Base-by-base conservation (phyloP, 2,797 vertebrate species). In the Cirrhinus molitorella region DNA sequence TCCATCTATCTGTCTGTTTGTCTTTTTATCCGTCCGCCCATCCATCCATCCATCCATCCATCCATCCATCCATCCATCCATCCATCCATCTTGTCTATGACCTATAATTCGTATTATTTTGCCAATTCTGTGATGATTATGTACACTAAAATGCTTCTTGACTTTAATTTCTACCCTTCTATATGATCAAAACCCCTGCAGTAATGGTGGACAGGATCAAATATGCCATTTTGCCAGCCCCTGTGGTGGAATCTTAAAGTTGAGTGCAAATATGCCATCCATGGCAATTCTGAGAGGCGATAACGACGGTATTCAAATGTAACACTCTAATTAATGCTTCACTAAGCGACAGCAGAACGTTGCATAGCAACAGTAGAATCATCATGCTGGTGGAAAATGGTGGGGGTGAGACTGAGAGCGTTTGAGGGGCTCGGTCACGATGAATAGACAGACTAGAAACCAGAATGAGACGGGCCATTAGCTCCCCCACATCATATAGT, bases 321-420 rank as follows among this genome's bases (percentile, higher is more conserved):
- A 83, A 81, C 80, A 80, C 71, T 57, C 83, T 86, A 86, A 88
- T 88, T 88, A 86, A 83, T 79, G 85, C 85, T 79, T 84, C 75
- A 77, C 85, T 85, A 84, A 86, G 79, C 57, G 76, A 88, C 71
- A 71, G 85, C 28, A 77, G 65, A 40, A 61, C 23, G 87, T 86
- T 86, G 85, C 87, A 84, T 88, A 85, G 87, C 87, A 88, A 88
- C 87, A 88, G 80, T 14, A 40, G 85, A 86, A 77, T 79, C 68
- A 72, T 79, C 71, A 75, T 72, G 63, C 49, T 81, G 3, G 53
- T 80, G 83, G 77, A 51, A 83, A 86, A 61, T 47, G 77, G 34
- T 78, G 79, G 82, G 68, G 76, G 49, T 55, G 53, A 65, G 80
- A 65, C 19, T 57, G n/a, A 43, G 73, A 66, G 63, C 13, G 2